These are phyloP conservation scores for Tetragnatha montana DNA, from an alignment of 2,888 invertebrate genomes.

Conservation along the genomic window DNA sequence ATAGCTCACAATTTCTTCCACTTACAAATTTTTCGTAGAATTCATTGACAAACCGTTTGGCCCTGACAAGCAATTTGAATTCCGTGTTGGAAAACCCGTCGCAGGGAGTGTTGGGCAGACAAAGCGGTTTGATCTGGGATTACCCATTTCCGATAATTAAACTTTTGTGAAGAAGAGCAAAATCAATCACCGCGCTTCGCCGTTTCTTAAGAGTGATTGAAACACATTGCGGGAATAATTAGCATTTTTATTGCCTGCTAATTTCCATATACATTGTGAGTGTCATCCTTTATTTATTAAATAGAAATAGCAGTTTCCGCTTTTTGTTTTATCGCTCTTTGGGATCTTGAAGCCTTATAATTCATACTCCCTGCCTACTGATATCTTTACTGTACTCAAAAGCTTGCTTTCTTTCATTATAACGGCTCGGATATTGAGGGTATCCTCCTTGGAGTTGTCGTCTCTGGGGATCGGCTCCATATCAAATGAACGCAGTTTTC, in stretches of 20 bases:
- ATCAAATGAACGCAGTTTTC: not conserved
- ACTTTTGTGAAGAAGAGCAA: conserved; percentile 33
- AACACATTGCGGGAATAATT: conserved; percentile 60
- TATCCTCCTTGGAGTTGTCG: not conserved
- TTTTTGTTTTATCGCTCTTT: conserved; percentile 37
- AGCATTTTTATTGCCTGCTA: conserved; percentile 68
- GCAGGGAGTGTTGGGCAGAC: no score
- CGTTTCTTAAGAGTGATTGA: conserved; percentile 57
- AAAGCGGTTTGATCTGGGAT: not conserved
- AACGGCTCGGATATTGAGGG: conserved; percentile 13
- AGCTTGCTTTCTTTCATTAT: conserved; percentile 52
- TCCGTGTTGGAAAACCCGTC: no score
- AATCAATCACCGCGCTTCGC: conserved; percentile 55
- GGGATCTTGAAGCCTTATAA: conserved; percentile 60
- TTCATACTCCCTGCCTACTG: conserved; percentile 46
- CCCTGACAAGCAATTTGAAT: no score
- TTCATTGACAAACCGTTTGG: no score
- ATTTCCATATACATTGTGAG: conserved; percentile 67
- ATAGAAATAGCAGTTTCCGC: conserved; percentile 53
- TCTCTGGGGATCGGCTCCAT: not conserved
- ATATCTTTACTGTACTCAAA: conserved; percentile 46
- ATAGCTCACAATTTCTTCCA: no score
- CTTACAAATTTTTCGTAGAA: no score
- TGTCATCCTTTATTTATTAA: conserved; percentile 69
- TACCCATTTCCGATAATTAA: conserved; percentile 62